Evolutionary conservation across 2,888 invertebrate genomes (phyloP).

Genomic region (Branchipolynoe longqiensis): DNA sequence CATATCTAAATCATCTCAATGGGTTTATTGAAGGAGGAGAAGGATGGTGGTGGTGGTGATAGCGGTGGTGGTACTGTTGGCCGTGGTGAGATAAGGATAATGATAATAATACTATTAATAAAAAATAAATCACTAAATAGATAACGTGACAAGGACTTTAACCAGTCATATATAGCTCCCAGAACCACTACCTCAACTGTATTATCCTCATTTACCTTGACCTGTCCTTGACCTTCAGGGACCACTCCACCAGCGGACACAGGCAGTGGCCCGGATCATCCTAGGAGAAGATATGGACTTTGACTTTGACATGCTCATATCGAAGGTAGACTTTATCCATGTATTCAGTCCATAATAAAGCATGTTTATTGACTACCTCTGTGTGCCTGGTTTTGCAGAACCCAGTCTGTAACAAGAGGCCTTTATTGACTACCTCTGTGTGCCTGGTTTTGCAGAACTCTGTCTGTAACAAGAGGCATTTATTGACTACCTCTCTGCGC

Average conservation of each 20-base stretch:
- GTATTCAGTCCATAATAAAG: no score
- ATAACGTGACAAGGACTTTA: background rate
- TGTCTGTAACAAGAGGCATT: no score
- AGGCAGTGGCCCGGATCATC: slow-evolving; percentile 60
- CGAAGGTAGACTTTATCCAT: slow-evolving; percentile 62
- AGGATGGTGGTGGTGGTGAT: no score
- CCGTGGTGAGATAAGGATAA: background rate
- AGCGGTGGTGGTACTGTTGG: no score
- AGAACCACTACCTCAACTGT: no score
- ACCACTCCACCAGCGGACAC: slow-evolving; percentile 62
- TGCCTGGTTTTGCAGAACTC: no score
- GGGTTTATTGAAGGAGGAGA: no score
- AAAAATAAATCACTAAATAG: background rate
- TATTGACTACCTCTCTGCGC: no score
- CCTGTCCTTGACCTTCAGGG: slow-evolving; percentile 57
- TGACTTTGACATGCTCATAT: slow-evolving; percentile 68
- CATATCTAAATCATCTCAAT: background rate
- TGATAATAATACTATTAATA: background rate
- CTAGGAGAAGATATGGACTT: slow-evolving; percentile 66
- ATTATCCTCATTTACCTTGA: background rate
- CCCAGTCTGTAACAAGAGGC: no score
- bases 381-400: no score
- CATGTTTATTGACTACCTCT: no score
- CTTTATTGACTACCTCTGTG: no score
- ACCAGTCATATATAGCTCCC: background rate